These are phyloP conservation scores for Oophaga sylvatica DNA, from an alignment of 2,797 vertebrate genomes.

Conservation along the genomic window DNA sequence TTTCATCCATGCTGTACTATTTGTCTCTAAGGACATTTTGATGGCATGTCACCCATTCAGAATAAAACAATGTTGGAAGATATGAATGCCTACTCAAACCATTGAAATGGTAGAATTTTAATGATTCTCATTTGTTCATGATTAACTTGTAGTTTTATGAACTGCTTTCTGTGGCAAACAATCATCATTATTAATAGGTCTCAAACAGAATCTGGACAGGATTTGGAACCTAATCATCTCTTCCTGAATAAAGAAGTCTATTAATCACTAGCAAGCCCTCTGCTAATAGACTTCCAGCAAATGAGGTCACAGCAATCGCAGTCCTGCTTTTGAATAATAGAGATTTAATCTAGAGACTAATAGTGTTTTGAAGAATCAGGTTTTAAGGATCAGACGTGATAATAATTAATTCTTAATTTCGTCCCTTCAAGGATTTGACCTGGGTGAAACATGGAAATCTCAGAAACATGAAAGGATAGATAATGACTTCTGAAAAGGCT, in stretches of 20 bases:
- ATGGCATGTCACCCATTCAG: slow-evolving; percentile 5
- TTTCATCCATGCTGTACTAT: neutral
- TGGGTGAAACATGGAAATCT: slow-evolving; percentile 61
- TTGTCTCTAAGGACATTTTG: neutral
- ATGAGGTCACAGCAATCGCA: slow-evolving; percentile 61
- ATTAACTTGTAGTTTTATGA: slow-evolving; percentile 47
- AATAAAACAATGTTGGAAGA: slow-evolving; percentile 13
- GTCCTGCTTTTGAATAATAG: slow-evolving; percentile 66
- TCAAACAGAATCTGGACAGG: slow-evolving; percentile 37
- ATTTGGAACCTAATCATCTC: slow-evolving; percentile 54
- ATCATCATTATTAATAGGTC: slow-evolving; percentile 56
- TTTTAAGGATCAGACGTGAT: slow-evolving; percentile 63
- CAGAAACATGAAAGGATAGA: slow-evolving; percentile 54
- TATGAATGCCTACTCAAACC: neutral
- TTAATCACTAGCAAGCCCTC: slow-evolving; percentile 56
- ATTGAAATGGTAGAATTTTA: slow-evolving; percentile 13
- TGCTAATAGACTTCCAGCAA: slow-evolving; percentile 61
- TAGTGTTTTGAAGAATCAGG: slow-evolving; percentile 64
- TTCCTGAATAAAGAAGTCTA: slow-evolving; percentile 53
- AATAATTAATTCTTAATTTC: slow-evolving; percentile 67
- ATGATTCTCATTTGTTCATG: slow-evolving; percentile 19
- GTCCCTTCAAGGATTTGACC: slow-evolving; percentile 3
- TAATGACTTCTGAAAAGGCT: slow-evolving; percentile 56
- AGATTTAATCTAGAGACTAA: slow-evolving; percentile 60
- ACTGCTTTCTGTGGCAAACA: slow-evolving; percentile 30